phyloP scores from a whole-genome alignment of 1,140 invertebrate species.

The Sitophilus oryzae region DNA sequence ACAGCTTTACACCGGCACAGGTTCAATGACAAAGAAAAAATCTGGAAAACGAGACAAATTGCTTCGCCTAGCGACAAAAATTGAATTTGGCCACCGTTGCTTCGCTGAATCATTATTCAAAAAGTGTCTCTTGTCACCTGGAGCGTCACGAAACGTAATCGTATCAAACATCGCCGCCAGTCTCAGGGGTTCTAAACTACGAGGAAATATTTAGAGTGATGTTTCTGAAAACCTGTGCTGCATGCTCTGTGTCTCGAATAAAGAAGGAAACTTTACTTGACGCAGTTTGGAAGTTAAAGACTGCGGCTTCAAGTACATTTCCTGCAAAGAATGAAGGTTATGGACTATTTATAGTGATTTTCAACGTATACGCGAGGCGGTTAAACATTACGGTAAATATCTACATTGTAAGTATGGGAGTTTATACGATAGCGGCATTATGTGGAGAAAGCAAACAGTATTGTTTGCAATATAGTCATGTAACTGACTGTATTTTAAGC shows the following conservation, averaged over 20 bases:
- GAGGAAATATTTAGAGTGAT: constrained; percentile 17
- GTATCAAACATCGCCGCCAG: constrained; percentile 17
- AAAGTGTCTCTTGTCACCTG: constrained; percentile 22
- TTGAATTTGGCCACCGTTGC: constrained; percentile 22
- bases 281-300: not conserved
- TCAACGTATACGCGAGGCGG: too few species aligned
- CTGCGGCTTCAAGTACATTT: too few species aligned
- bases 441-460: too few species aligned
- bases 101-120: constrained; percentile 22
- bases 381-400: too few species aligned
- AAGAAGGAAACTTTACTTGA: not conserved
- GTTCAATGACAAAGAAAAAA: not conserved
- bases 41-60: too few species aligned
- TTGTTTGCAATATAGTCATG: too few species aligned
- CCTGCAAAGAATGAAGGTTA: too few species aligned
- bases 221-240: constrained; percentile 12
- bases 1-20: not conserved
- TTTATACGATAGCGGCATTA: too few species aligned
- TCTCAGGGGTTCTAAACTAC: constrained; percentile 12
- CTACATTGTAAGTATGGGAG: too few species aligned
- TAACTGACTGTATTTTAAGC: too few species aligned
- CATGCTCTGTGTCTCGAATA: not conserved
- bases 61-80: constrained; percentile 21
- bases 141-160: constrained; percentile 23
- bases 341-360: too few species aligned